Base-by-base conservation (phyloP, 2,888 invertebrate species). In the Melieria picta region DNA sequence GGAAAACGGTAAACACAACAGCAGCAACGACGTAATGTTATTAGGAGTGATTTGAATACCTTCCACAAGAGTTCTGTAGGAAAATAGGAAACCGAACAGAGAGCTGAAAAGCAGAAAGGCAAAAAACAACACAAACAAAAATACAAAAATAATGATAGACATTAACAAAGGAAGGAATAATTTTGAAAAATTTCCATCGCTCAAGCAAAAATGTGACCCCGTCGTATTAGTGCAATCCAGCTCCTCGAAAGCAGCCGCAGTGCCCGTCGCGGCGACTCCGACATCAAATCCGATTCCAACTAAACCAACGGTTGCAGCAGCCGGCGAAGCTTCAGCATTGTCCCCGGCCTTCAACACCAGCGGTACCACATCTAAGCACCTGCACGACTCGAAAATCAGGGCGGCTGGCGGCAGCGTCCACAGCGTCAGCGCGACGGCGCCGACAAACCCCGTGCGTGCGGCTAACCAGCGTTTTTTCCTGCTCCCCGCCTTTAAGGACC, bases 401-500 rank as follows among this genome's bases (percentile, higher is more conserved):
- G 60, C 60, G 5, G 16, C 50, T 10, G 60, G 45, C 30, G 43
- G 70, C 64, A 61, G 46, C 74, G 48, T 70, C 73, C 58, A 47
- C 70, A 69, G 71, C 72, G 57, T 70, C 73, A 61, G 58, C 46
- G 58, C 30, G 30, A 30, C 30, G 30, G 30, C 30, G 30, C 30
- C 30, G 30, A 72, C 68, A 10, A 85, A 84, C 78, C 78, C 84
- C 0, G 85, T 84, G 52, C 79, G 84, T 70, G 77, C 79, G 56
- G 84, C 82, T 63, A 84, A 84, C 78, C 80, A 82, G 70, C 77
- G 80, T 9, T 86, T 81, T 74, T 86, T 85, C 64, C 76, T 86
- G 64, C 77, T 82, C 2, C 79, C 83, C 67, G 80, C 80, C 48
- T 86, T 81, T 75, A 84, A 83, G 77, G 85, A 87, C 80, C 81